Conservation (phyloP, 2,888 invertebrate genomes). For the Protula sp. region DNA sequence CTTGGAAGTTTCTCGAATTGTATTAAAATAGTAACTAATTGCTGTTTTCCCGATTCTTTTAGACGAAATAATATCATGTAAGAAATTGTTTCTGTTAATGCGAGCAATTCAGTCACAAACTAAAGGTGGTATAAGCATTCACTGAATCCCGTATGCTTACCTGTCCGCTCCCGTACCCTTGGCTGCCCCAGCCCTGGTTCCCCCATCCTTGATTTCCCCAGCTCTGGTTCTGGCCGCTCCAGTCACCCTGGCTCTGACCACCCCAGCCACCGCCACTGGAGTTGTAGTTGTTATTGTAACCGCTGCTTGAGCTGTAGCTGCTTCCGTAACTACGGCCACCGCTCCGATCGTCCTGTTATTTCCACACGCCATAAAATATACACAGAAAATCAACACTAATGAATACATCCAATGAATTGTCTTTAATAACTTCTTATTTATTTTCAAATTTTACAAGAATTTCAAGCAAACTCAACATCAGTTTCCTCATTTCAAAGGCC, state of each 20-base stretch:
- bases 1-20: not conserved
- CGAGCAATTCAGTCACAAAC: not conserved
- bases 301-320: not conserved
- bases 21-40: not conserved
- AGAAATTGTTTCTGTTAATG: no score
- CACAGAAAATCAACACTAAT: no score
- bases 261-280: not conserved
- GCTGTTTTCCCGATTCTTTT: no score
- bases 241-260: slow-evolving; percentile 8
- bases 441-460: no score
- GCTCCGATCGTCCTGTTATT: not conserved
- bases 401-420: no score
- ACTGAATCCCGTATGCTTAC: no score
- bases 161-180: not conserved
- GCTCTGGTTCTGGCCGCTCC: slow-evolving; percentile 5
- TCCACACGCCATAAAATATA: no score
- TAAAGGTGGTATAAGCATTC: no score
- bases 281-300: slow-evolving; percentile 1
- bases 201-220: slow-evolving; percentile 10
- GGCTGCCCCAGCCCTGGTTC: slow-evolving; percentile 7
- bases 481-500: no score
- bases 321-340: not conserved
- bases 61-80: no score
- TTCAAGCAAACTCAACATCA: no score
- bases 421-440: no score